Evolutionary conservation across 2,888 invertebrate genomes (phyloP).

Genomic region (Synanthedon tipuliformis): DNA sequence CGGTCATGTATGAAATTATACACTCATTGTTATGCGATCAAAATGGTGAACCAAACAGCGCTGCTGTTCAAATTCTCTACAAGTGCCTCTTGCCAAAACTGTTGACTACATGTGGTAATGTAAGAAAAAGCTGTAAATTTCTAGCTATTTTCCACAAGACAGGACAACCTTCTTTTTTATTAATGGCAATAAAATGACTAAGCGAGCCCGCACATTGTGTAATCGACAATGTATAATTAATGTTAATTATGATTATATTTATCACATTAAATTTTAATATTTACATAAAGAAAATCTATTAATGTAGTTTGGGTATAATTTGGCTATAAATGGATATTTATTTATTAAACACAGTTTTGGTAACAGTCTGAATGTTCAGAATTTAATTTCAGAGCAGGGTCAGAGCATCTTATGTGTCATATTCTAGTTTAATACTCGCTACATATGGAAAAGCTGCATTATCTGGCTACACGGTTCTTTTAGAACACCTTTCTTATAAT

Average conservation of each 20-base stretch:
- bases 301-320: no score
- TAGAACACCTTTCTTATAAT: conserved; percentile 51
- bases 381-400: conserved; percentile 34
- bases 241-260: no score
- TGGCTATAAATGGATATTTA: no score
- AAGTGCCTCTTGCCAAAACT: conserved; percentile 55
- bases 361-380: background rate
- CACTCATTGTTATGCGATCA: conserved; percentile 33
- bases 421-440: conserved; percentile 41
- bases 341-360: no score
- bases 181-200: no score
- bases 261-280: no score
- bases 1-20: conserved; percentile 46
- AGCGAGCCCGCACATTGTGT: no score
- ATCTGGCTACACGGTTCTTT: conserved; percentile 32
- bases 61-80: conserved; percentile 38
- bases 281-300: no score
- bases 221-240: no score
- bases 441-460: conserved; percentile 47
- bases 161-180: no score
- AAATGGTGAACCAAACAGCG: conserved; percentile 26
- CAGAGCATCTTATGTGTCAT: conserved; percentile 53
- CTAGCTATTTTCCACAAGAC: no score
- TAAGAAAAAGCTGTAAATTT: conserved; percentile 20
- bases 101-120: conserved; percentile 39